Conservation (phyloP, 2,888 invertebrate species). For the Drosophila putrida region DNA sequence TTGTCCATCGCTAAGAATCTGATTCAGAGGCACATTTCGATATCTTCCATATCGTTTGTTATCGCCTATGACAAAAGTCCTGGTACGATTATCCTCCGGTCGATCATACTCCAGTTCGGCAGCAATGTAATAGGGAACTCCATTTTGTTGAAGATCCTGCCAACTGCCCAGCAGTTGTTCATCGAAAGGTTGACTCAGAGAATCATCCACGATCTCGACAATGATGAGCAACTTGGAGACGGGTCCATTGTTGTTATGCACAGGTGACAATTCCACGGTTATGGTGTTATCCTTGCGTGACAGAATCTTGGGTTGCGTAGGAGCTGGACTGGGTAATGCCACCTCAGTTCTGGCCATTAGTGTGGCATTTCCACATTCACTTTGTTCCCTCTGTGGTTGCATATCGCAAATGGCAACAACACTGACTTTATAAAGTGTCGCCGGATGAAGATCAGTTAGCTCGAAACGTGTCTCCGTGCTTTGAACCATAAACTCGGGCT, state of each 20-base stretch:
- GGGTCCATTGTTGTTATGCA: constrained; percentile 92
- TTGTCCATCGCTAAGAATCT: constrained; percentile 69
- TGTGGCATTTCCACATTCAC: constrained; percentile 87
- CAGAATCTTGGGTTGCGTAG: constrained; percentile 89
- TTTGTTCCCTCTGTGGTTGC: constrained; percentile 13
- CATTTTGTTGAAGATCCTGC: constrained; percentile 89
- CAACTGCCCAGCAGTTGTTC: constrained; percentile 88
- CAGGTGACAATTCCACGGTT: constrained; percentile 89
- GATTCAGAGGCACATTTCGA: constrained; percentile 90
- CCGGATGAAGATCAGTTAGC: constrained; percentile 89
- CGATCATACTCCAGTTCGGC: constrained; percentile 90
- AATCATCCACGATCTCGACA: constrained; percentile 89
- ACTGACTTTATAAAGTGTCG: constrained; percentile 91
- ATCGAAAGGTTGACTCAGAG: constrained; percentile 88
- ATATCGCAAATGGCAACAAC: constrained; percentile 88
- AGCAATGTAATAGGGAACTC: constrained; percentile 92
- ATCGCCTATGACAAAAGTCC: constrained; percentile 92
- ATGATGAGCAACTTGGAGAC: constrained; percentile 91
- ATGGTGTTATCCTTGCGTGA: constrained; percentile 88
- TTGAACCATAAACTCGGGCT: constrained; percentile 87
- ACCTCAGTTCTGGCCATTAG: constrained; percentile 89
- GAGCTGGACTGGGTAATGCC: constrained; percentile 90
- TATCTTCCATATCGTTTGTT: constrained; percentile 90
- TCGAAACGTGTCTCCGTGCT: constrained; percentile 87
- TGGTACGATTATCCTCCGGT: constrained; percentile 86